These are phyloP conservation scores for Paelopatides confundens DNA, from an alignment of 53 echinoderm and acorn worm genomes.

Conservation along the genomic window DNA sequence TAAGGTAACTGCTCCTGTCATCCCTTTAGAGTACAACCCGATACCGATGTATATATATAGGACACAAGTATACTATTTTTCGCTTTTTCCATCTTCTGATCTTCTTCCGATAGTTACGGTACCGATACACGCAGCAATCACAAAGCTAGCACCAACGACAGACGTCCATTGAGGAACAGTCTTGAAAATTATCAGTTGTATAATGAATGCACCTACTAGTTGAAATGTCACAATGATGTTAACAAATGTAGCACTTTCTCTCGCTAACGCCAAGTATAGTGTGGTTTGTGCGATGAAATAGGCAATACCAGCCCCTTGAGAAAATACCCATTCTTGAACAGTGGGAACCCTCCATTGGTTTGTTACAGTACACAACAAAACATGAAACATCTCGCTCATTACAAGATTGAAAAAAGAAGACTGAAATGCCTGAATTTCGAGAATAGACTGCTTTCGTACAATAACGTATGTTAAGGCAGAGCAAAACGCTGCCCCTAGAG, in stretches of 20 bases:
- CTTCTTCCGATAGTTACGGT: neutral
- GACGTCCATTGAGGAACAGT: neutral
- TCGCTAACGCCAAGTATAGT: neutral
- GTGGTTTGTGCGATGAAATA: neutral
- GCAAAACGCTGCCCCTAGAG: neutral
- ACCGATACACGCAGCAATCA: neutral
- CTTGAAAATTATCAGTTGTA: neutral
- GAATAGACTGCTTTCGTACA: constrained; percentile 9
- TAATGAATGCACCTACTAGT: neutral
- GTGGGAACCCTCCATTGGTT: neutral
- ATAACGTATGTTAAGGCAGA: neutral
- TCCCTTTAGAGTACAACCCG: too few relatives aligned
- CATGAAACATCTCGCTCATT: neutral
- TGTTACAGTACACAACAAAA: neutral
- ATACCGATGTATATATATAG: too few relatives aligned
- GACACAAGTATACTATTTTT: too few relatives aligned
- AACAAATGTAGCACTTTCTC: neutral
- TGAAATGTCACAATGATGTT: neutral
- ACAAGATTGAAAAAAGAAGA: neutral
- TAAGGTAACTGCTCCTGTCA: too few relatives aligned
- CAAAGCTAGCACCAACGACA: neutral
- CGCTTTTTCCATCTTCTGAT: too few relatives aligned
- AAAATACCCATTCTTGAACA: neutral
- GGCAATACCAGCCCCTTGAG: neutral
- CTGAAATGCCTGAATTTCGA: neutral